These are phyloP conservation scores for Garrulus glandarius DNA, from an alignment of 2,797 vertebrate genomes.

Conservation along the genomic window DNA sequence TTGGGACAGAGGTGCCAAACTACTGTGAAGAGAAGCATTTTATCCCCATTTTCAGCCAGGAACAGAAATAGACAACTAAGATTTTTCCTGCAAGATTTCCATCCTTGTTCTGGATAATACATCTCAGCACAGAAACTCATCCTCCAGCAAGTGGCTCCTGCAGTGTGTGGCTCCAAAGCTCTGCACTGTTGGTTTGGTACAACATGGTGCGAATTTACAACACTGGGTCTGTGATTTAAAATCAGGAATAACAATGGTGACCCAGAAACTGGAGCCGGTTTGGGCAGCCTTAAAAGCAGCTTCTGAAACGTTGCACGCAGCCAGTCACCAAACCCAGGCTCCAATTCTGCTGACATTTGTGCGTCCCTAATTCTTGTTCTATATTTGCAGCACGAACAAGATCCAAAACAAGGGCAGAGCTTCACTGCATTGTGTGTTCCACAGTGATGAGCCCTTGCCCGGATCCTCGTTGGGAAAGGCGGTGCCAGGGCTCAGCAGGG, in stretches of 20 bases:
- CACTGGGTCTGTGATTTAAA: neutral
- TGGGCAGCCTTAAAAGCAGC: neutral
- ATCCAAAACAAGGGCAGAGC: neutral
- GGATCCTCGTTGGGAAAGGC: neutral
- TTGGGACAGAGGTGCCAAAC: neutral
- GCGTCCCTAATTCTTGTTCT: neutral
- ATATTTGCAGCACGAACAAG: neutral
- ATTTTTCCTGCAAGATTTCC: neutral
- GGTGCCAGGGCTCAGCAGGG: neutral
- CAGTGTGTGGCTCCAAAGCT: neutral
- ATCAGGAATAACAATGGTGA: neutral
- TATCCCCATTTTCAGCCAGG: neutral
- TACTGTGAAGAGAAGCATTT: neutral
- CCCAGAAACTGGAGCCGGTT: neutral
- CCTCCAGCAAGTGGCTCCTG: neutral
- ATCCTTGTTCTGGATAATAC: neutral
- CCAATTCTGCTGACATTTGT: neutral
- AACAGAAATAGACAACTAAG: neutral
- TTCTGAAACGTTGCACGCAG: rapidly evolving
- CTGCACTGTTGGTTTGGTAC: neutral
- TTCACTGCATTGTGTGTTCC: neutral
- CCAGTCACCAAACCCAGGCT: neutral
- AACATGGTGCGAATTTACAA: neutral
- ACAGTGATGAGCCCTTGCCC: neutral
- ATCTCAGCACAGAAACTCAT: neutral